Base-by-base conservation (phyloP, 2,797 vertebrate genomes). In the Centropyge bicolor region DNA sequence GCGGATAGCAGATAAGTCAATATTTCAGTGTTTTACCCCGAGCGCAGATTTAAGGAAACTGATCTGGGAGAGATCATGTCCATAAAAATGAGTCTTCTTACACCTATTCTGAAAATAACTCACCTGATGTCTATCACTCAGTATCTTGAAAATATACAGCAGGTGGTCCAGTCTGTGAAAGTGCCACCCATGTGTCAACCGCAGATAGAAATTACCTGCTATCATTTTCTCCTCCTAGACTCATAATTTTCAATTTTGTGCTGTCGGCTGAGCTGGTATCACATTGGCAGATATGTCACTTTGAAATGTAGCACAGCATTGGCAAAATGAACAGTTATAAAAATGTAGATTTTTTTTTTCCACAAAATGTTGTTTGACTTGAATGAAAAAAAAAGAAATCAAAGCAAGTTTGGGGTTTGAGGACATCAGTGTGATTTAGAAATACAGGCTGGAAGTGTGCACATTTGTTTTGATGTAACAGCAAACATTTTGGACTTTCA, bases 1-100 rank as follows among this genome's bases (percentile, higher is more conserved):
- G 71, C 49, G 45, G 55, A 74, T 76, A 45, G 61, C 40, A 71
- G 70, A 87, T 74, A 80, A 61, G 46, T 71, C 51, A 55, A 36
- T 36, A 56, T 61, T 40, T 52, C 52, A 57, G 41, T 11, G 14
- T 61, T 76, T 76, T 60, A 51, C 48, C 20, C 57, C 73, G 45
- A 46, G 35, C 48, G 57, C 59, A 62, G 40, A 63, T 62, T 64
- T 35, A 20, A 56, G 57, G 49, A 22, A 40, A 57, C 5, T 45
- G 27, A 41, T 63, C 11, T 35, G n/a, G 10, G 31, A 41, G 14
- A 56, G 38, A 52, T 74, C 19, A 45, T 35, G 20, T 35, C 46
- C 40, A 22, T 22, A 46, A 66, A 68, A 68, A 61, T 49, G 35
- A 69, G 27, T 76, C 35, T 59, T 70, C 40, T 48, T 31, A 45